Base-by-base conservation (phyloP, 2,113 vertebrate genomes). In the Callopanchax toddi region DNA sequence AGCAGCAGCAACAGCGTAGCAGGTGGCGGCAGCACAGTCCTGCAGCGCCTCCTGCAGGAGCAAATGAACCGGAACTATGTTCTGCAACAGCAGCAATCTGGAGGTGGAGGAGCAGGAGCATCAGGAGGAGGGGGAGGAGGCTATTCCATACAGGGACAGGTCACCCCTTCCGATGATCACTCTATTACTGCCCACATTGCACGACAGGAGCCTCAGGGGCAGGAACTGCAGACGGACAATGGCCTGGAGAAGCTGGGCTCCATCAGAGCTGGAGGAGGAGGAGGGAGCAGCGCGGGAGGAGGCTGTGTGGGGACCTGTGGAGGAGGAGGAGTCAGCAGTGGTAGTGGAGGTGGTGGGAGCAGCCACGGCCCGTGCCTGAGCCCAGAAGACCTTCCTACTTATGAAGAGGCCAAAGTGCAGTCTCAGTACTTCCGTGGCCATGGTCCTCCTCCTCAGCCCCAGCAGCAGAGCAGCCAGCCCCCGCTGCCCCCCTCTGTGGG, bases 381-480 rank as follows among this genome's bases (percentile, higher is more conserved):
- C 87, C 92, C 93, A 0, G 97, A 99, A 82, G 97, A 99, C 76
- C 94, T 99, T 25, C 97, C 97, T 0, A 95, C 95, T 6, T 99
- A 99, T 0, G 97, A 99, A 86, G 97, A 99, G 86, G 97, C 97
- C 80, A 99, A 99, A 88, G 97, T 98, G 11, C 97, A 99, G 90
- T 99, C 97, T 0, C 97, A 99, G 74, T 99, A 98, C 69, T 99
- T 97, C 81, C 91, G 96, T 3, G 96, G 97, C 34, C 97, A 98
- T 8, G 82, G 62, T 18, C 75, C 86, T 22, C 83, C 80, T 60
- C 86, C 81, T 67, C 89, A 84, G 37, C 74, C 75, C 15, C 91
- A 59, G 15, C 88, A 81, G 25, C 83, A 86, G 62, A 86, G 40
- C 60, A 78, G 46, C 71, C 89, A 89, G 51, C 63, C 74, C n/a